Percentiles rank a stretch among this genome's conserved stretches.
These are phyloP conservation scores for Gandaritis pyraliata DNA, from an alignment of 2,888 invertebrate species.

Conservation along the genomic window DNA sequence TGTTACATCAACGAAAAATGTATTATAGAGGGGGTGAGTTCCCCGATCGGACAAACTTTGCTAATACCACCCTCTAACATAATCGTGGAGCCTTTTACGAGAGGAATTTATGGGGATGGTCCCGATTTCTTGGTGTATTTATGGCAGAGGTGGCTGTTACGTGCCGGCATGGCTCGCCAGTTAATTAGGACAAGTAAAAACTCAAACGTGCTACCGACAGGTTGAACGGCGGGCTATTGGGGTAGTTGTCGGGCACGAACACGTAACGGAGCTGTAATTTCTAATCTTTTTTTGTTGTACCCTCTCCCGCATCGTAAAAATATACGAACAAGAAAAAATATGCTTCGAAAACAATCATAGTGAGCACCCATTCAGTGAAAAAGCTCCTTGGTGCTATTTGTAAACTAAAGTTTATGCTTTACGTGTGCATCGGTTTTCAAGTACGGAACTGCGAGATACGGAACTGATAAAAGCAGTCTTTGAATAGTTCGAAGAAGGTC, in stretches of 20 bases:
- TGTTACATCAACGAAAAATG: constrained; percentile 86
- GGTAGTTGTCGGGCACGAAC: constrained; percentile 33
- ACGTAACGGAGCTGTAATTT: constrained; percentile 27
- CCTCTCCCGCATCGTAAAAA: background rate
- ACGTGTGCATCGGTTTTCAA: too few species aligned
- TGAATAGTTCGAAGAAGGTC: constrained; percentile 12
- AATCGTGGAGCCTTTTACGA: constrained; percentile 84
- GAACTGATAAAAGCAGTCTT: constrained; percentile 5
- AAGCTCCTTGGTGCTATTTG: too few species aligned
- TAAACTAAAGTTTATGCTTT: too few species aligned
- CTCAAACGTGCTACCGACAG: constrained; percentile 46
- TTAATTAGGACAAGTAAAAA: constrained; percentile 72
- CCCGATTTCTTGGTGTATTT: constrained; percentile 83
- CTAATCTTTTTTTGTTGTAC: constrained; percentile 4
- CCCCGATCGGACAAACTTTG: constrained; percentile 83
- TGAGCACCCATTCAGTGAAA: too few species aligned
- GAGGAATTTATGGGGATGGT: constrained; percentile 84
- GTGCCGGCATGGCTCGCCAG: constrained; percentile 71
- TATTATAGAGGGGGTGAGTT: constrained; percentile 77
- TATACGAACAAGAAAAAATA: too few species aligned
- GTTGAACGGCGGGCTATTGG: constrained; percentile 46
- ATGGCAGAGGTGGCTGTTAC: constrained; percentile 76
- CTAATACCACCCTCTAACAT: constrained; percentile 85
- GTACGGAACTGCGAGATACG: background rate
- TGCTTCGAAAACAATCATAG: too few species aligned